Evolutionary conservation across 2,888 invertebrate species (phyloP), one percentile per base, ranked within the genome.

Genomic region (Xylocampa areola): DNA sequence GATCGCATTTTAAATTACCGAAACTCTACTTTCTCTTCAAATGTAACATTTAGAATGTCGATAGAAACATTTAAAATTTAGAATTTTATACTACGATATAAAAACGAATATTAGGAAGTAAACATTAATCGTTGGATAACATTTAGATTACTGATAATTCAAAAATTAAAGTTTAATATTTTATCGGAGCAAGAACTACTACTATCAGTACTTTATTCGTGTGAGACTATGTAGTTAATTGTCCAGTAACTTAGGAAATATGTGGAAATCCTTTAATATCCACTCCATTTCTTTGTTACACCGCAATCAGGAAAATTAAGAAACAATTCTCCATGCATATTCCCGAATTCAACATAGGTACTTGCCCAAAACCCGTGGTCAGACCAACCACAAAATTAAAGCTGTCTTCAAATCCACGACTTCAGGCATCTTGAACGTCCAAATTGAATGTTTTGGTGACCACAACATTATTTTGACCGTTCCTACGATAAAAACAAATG

Each of bases 371-470:
- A 30, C 5, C 33, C 37, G 44, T 43, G 47, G 27, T 63, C 27
- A 49, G 5, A 30, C 14, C 14, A 8, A 53, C 61, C 59, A 43
- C 68, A 59, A 59, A 40, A 63, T 60, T 25, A 30, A 63, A 29
- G 33, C 36, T 25, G 7, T 57, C 32, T 32, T 52, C 49, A 49
- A 69, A 62, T 53, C 35, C 50, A 65, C 47, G 40, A 49, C 44
- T 62, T 16, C 45, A 68, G 61, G 43, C 41, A 66, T 57, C 60
- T 62, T 58, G 45, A 35, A 41, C 39, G 17, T 53, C 17, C 62
- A 68, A 75, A 75, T 73, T 75, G 73, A 75, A 76, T 73, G 69
- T 66, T 66, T 60, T 66, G 54, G 73, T 73, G 68, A 71, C 75
- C 75, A 76, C 75, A 75, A 75, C n/a, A 76, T 66, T 68, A 52